These are phyloP conservation scores for Trachythela sp. DNA, from an alignment of 64 coral and sea anemone genomes.

Conservation along the genomic window DNA sequence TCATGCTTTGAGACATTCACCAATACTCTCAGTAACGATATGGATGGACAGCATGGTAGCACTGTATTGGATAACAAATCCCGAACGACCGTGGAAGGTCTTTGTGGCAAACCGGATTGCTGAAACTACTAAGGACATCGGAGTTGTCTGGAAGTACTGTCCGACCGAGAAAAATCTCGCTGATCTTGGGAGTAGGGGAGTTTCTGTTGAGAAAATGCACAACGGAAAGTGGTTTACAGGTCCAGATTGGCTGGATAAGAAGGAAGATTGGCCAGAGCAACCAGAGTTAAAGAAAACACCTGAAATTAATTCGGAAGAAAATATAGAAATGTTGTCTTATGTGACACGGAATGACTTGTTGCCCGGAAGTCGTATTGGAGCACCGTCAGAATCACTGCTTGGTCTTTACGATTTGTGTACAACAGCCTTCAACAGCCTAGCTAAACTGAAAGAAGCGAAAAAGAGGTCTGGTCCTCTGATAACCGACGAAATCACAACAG, in stretches of 20 bases:
- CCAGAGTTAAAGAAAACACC: neutral
- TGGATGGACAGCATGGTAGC: neutral
- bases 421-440: no score
- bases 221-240: neutral
- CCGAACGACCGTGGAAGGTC: neutral
- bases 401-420: neutral
- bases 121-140: neutral
- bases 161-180: neutral
- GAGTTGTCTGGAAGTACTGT: neutral
- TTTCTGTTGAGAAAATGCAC: neutral
- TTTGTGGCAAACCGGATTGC: neutral
- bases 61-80: neutral
- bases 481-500: conserved; percentile 19
- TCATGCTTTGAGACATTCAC: neutral
- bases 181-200: neutral
- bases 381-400: neutral
- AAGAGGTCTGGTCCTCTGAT: conserved; percentile 24
- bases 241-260: neutral
- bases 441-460: no score
- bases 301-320: neutral
- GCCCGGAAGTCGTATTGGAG: neutral
- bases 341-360: neutral
- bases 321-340: neutral
- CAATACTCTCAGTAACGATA: neutral
- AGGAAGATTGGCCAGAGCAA: neutral